Conservation (phyloP, 2,113 vertebrate genomes). For the Eira barbara region DNA sequence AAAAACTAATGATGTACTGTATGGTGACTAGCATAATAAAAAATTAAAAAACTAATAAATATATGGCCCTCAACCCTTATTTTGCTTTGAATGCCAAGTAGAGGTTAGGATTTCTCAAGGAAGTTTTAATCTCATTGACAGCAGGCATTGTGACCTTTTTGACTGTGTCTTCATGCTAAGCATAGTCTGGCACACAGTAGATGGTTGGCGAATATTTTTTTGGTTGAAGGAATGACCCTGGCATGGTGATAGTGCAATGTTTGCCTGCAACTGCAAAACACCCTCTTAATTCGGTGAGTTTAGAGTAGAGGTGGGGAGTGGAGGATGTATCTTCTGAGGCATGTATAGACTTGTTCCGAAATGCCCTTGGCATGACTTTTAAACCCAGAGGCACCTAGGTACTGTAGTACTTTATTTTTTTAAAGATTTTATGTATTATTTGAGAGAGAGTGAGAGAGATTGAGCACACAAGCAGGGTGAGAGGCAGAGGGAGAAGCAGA, state of each 20-base stretch:
- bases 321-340: neutral
- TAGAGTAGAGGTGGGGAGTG: neutral
- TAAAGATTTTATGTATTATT: too few species aligned
- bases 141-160: neutral
- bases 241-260: neutral
- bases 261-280: neutral
- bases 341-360: conserved; percentile 32
- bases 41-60: neutral
- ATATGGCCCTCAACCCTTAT: neutral
- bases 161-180: neutral
- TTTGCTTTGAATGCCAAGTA: neutral
- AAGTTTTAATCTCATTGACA: neutral
- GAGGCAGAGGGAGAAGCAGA: too few species aligned
- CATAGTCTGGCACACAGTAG: neutral
- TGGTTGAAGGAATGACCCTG: neutral
- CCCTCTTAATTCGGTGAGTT: neutral
- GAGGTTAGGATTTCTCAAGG: neutral
- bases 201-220: neutral
- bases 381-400: neutral
- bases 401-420: neutral
- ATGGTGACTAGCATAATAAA: too few species aligned
- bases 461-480: too few species aligned
- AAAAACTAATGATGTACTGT: too few species aligned
- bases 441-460: too few species aligned
- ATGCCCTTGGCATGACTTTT: conserved; percentile 14